phyloP scores from a whole-genome alignment of 2,888 invertebrate genomes.

The Apotomis betuletana region DNA sequence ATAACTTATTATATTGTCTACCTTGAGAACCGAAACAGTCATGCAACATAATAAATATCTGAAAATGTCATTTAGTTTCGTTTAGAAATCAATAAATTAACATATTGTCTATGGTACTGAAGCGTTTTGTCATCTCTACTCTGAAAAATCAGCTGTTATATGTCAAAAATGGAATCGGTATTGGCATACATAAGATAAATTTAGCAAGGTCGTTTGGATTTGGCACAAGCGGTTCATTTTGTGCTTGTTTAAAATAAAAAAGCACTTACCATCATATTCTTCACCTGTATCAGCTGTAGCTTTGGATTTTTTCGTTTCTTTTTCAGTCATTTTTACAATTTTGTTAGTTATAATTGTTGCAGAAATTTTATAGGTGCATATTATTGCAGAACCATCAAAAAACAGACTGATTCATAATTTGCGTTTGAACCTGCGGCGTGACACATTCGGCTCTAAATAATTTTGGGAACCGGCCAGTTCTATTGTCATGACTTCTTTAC shows the following conservation, averaged over 20 bases:
- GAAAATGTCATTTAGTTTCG: slow-evolving; percentile 44
- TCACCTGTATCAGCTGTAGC: slow-evolving; percentile 44
- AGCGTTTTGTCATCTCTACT: neutral
- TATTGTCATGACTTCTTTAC: slow-evolving; percentile 70
- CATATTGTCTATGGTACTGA: neutral
- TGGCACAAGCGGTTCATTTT: neutral
- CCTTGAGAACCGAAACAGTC: slow-evolving; percentile 49
- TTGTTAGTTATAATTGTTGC: slow-evolving; percentile 30
- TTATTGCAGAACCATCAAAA: slow-evolving; percentile 45
- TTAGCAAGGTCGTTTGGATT: slow-evolving; percentile 14
- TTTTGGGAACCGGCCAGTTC: slow-evolving; percentile 73
- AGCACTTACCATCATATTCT: slow-evolving; percentile 59
- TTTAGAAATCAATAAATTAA: slow-evolving; percentile 37
- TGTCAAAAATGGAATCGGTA: neutral
- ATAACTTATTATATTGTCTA: slow-evolving; percentile 59
- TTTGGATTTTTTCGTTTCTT: neutral
- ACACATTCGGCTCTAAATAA: slow-evolving; percentile 68
- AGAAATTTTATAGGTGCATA: slow-evolving; percentile 33
- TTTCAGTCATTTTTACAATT: slow-evolving; percentile 9
- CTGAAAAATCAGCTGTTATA: slow-evolving; percentile 1
- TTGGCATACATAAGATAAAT: neutral
- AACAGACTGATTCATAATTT: slow-evolving; percentile 61
- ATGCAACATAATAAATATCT: slow-evolving; percentile 47
- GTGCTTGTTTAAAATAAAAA: slow-evolving; percentile 17
- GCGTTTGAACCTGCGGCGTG: slow-evolving; percentile 51